Conservation (phyloP, 23 tunicate species). For the Corella eumyota region DNA sequence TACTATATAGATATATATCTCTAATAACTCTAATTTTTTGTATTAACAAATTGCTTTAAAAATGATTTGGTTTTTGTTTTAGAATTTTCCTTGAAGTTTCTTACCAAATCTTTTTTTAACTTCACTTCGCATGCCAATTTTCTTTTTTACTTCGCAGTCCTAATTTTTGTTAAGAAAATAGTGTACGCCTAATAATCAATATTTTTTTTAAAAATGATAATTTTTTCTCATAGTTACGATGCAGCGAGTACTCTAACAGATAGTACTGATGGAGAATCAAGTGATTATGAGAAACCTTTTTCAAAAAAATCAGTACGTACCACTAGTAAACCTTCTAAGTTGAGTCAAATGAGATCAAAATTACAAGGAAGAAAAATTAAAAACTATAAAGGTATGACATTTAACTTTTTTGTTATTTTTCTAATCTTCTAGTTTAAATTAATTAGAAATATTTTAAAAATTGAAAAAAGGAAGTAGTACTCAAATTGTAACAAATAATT, state of each 20-base stretch:
- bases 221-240: conserved; percentile 14
- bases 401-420: too few relatives aligned
- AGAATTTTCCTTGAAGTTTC: too few relatives aligned
- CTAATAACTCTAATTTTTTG: too few relatives aligned
- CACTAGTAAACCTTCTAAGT: conserved; percentile 13
- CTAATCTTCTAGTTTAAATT: not conserved
- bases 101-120: too few relatives aligned
- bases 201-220: not conserved
- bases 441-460: not conserved
- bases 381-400: conserved; percentile 16
- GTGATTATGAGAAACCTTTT: conserved; percentile 34
- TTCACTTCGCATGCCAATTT: too few relatives aligned
- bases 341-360: conserved; percentile 54
- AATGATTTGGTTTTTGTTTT: too few relatives aligned
- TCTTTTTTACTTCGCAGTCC: too few relatives aligned
- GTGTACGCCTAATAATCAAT: too few relatives aligned
- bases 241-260: conserved; percentile 38
- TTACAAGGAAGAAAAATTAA: conserved; percentile 30
- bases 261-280: conserved; percentile 46
- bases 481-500: not conserved
- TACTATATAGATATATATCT: too few relatives aligned
- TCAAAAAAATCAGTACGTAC: conserved; percentile 8
- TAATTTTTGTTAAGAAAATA: too few relatives aligned
- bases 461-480: not conserved
- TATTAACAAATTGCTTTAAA: too few relatives aligned